A percentile compares a stretch with the other conserved stretches of the same genome.
These are phyloP conservation scores for Meda fulgida DNA, from an alignment of 2,797 vertebrate species.

Conservation along the genomic window DNA sequence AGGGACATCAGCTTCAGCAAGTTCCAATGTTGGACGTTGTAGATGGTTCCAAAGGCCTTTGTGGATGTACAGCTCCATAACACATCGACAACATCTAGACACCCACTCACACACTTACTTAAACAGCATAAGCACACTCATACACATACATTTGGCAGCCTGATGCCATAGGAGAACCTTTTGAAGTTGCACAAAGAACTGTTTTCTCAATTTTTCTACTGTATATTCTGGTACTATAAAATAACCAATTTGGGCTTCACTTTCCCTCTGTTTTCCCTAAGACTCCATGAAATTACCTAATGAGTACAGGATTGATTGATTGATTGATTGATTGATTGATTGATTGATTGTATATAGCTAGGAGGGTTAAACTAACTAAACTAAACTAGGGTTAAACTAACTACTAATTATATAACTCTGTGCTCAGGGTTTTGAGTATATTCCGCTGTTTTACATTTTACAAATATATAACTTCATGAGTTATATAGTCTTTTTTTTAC, in stretches of 20 bases:
- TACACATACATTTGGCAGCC: slow-evolving; percentile 58
- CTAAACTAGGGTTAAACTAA: too few species aligned
- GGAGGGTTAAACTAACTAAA: neutral
- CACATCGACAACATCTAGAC: slow-evolving; percentile 26
- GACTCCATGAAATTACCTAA: neutral
- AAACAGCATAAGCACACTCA: neutral
- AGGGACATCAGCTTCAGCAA: slow-evolving; percentile 19
- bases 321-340: neutral
- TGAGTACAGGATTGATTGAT: neutral
- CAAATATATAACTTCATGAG: neutral
- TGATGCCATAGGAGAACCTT: slow-evolving; percentile 57
- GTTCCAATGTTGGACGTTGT: slow-evolving; percentile 11
- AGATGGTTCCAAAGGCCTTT: slow-evolving; percentile 33
- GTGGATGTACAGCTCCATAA: slow-evolving; percentile 17
- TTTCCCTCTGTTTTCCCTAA: neutral
- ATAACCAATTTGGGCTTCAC: neutral
- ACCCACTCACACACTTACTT: slow-evolving; percentile 11
- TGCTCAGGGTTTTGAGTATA: too few species aligned
- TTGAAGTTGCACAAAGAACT: slow-evolving; percentile 44
- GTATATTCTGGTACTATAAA: neutral
- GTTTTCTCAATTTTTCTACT: neutral
- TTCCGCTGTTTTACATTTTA: too few species aligned
- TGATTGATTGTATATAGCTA: neutral
- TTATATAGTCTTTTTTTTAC: neutral
- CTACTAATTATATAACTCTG: too few species aligned